Conservation (phyloP, 2,888 invertebrate genomes). For the Hoplodrina blanda region DNA sequence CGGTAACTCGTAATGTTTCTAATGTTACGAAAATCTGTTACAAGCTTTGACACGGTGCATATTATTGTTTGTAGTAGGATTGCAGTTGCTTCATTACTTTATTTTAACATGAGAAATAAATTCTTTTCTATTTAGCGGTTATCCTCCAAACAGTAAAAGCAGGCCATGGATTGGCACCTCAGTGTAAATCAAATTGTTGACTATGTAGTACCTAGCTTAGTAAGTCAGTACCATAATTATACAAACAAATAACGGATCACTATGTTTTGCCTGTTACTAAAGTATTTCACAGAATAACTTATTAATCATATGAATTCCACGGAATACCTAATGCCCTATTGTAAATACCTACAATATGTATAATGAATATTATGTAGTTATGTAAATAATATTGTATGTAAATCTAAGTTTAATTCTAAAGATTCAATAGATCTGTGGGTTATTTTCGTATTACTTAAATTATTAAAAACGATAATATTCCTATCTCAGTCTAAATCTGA, state of each 20-base stretch:
- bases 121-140: too few species aligned
- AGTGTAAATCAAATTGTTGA: neutral
- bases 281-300: conserved; percentile 4
- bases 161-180: neutral
- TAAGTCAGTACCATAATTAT: neutral
- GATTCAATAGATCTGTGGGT: neutral
- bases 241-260: neutral
- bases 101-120: too few species aligned
- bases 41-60: neutral
- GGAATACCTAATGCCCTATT: neutral
- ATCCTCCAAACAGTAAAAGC: neutral
- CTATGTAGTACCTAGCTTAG: conserved; percentile 1
- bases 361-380: neutral
- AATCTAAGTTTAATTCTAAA: neutral
- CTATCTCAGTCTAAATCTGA: too few species aligned
- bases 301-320: conserved; percentile 15
- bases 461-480: too few species aligned
- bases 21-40: neutral
- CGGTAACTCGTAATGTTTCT: neutral
- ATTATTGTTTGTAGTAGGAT: too few species aligned
- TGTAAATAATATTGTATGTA: neutral
- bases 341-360: neutral
- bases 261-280: neutral
- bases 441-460: too few species aligned
- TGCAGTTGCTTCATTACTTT: too few species aligned